A percentile compares a stretch with the other conserved stretches of the same genome.
Conservation (phyloP, 1,140 invertebrate species). For the Heterodera schachtii region DNA sequence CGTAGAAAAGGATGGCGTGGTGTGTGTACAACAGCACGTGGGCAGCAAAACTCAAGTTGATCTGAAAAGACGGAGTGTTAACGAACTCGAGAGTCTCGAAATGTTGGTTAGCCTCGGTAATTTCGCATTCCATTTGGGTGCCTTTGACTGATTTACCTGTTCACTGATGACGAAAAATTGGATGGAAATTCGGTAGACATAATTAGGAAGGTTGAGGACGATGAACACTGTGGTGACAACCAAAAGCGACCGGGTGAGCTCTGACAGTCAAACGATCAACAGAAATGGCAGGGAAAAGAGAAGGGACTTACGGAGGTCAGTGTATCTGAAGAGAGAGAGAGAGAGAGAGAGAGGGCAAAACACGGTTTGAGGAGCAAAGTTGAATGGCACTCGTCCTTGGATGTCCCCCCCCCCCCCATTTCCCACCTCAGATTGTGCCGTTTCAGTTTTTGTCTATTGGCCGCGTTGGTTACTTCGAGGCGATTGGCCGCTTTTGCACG, state of each 20-base stretch:
- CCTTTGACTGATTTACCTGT: conserved; percentile 33
- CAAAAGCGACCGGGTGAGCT: conserved; percentile 58
- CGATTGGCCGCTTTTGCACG: conserved; percentile 17
- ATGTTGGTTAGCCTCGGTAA: too few species aligned
- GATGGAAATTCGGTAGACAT: conserved; percentile 54
- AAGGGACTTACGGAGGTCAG: conserved; percentile 48
- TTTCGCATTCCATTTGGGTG: neutral
- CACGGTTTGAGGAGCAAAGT: too few species aligned
- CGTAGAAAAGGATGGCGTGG: conserved; percentile 60
- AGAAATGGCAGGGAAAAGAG: neutral
- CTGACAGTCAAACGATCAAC: neutral
- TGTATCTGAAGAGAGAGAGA: conserved; percentile 42
- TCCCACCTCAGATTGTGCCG: conserved; percentile 31
- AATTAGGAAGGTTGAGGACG: conserved; percentile 60
- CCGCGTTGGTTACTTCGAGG: neutral
- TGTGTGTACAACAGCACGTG: conserved; percentile 56
- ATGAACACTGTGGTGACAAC: conserved; percentile 63
- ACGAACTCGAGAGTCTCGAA: neutral
- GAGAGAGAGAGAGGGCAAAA: too few species aligned
- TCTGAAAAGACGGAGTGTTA: conserved; percentile 31
- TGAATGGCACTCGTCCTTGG: too few species aligned
- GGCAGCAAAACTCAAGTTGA: conserved; percentile 43
- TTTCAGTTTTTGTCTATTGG: conserved; percentile 18
- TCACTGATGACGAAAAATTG: conserved; percentile 47
- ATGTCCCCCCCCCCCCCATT: too few species aligned